A percentile compares a stretch with the other conserved stretches of the same genome.
Conservation (phyloP, 2,888 invertebrate genomes). For the Platypus cylindrus region DNA sequence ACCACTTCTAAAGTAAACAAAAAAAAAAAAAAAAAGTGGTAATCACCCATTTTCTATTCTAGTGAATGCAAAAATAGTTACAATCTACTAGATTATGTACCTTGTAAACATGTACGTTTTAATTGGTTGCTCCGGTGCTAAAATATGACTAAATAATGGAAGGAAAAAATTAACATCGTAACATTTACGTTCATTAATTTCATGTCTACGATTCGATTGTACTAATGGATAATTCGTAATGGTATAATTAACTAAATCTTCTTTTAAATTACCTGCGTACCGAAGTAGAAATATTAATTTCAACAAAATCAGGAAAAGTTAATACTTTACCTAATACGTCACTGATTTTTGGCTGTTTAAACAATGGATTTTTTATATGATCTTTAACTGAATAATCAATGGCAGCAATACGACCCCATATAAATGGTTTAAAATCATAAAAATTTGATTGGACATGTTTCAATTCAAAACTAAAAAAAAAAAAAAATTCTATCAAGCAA, state of each 20-base stretch:
- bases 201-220: conserved; percentile 21
- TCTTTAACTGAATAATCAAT: conserved; percentile 60
- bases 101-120: conserved; percentile 58
- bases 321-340: conserved; percentile 46
- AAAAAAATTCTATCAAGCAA: too few species aligned
- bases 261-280: conserved; percentile 9
- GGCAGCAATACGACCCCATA: conserved; percentile 75
- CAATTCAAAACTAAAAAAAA: conserved; percentile 26
- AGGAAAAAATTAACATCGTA: conserved; percentile 79
- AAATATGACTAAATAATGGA: conserved; percentile 59
- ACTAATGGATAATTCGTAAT: conserved; percentile 51
- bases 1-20: conserved; percentile 25
- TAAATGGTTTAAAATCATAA: conserved; percentile 49
- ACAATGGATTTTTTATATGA: conserved; percentile 43
- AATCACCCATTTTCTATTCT: background rate
- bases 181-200: conserved; percentile 24
- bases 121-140: conserved; percentile 62
- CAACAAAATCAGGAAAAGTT: background rate
- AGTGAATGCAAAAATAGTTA: background rate
- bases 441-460: conserved; percentile 25
- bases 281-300: background rate
- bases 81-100: conserved; percentile 8
- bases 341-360: conserved; percentile 58
- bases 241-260: conserved; percentile 36
- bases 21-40: background rate